Evolutionary conservation across 1,140 invertebrate genomes (phyloP), one percentile per base, ranked within the genome.

Genomic region (Planococcus citri): DNA sequence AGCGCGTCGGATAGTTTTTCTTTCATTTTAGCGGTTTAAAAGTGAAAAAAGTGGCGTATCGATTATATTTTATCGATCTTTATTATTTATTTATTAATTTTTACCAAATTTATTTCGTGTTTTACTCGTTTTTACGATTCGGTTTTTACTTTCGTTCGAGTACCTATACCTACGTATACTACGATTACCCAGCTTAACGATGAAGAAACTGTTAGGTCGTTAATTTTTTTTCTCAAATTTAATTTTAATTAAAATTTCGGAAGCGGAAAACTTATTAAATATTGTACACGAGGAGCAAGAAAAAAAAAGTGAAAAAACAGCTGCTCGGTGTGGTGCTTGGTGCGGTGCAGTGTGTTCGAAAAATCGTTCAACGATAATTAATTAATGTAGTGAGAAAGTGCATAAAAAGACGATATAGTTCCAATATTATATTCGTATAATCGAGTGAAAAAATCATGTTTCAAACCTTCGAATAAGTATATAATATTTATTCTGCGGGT

Each of bases 61-160:
- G n/a, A 51, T 9, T 51, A 33, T n/a, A 51, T 51, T n/a, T 51
- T 51, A 51, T 51, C 41, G 41, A 51, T 51, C 3, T n/a, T n/a
- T n/a, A n/a, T n/a, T n/a, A n/a, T n/a, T n/a, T n/a, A n/a, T n/a
- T n/a, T n/a, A n/a, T n/a, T n/a, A n/a, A n/a, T n/a, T n/a, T n/a
- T 51, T 51, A 2, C 17, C 29, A 6, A 3, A 12, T 4, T 4
- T 51, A 51, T n/a, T 51, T 51, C 6, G 17, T 51, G 41, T 51
- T 51, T 51, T 9, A 51, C 41, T 51, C 41, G 17, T 51, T 51
- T 37, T 51, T 51, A 51, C 41, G 41, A 9, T 51, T 51, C 17
- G 41, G 41, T 51, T 51, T n/a, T 51, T 51, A 51, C 41, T 51
- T 51, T 51, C 41, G 17, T 51, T n/a, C n/a, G n/a, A n/a, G n/a